Evolutionary conservation across 2,113 vertebrate genomes (phyloP).

Genomic region (Hemibagrus wyckioides): DNA sequence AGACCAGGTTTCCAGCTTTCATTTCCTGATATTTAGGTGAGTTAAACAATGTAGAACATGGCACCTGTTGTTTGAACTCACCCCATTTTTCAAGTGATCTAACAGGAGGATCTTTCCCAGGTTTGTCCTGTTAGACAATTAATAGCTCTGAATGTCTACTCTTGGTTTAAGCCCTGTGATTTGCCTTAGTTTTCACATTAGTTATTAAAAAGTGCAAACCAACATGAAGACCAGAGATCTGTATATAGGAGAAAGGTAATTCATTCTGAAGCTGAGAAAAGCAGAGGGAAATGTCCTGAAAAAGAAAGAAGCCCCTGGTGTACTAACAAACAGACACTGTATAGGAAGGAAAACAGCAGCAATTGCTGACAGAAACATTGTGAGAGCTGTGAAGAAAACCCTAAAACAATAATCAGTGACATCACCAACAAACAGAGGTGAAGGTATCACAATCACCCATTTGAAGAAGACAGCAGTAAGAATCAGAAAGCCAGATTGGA

Average conservation of each 20-base stretch:
- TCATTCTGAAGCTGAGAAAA: background rate
- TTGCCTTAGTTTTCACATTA: background rate
- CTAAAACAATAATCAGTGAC: background rate
- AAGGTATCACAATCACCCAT: background rate
- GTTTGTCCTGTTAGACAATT: background rate
- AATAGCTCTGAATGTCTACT: background rate
- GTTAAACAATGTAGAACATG: background rate
- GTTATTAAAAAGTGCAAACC: background rate
- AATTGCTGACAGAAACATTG: background rate
- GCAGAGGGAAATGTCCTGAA: background rate
- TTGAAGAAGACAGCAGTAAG: background rate
- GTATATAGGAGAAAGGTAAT: background rate
- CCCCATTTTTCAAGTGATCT: background rate
- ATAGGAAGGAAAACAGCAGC: background rate
- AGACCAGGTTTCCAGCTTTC: background rate
- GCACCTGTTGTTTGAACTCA: background rate
- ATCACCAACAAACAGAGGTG: background rate
- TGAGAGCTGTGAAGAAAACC: background rate
- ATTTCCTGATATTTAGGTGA: background rate
- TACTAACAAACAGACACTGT: background rate
- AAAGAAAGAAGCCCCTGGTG: background rate
- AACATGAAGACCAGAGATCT: background rate
- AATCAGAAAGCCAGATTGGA: background rate
- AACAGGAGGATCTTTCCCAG: background rate
- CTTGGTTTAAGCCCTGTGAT: background rate